These are phyloP conservation scores for Scomberomorus guttatus DNA, from an alignment of 2,797 vertebrate genomes.

Conservation along the genomic window DNA sequence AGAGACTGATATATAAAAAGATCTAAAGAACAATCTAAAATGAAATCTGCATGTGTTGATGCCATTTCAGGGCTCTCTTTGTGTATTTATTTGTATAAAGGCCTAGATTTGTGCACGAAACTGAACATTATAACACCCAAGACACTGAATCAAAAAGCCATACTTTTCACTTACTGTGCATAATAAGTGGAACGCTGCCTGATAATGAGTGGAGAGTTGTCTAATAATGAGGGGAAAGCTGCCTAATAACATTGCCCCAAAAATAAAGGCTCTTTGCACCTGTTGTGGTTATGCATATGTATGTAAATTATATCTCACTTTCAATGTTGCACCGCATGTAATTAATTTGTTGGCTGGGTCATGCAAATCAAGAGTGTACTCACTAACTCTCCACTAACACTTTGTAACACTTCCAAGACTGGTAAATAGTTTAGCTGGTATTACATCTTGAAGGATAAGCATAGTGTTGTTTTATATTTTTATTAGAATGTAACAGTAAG, in stretches of 20 bases:
- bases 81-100: background rate
- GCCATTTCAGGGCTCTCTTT: background rate
- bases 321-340: background rate
- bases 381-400: background rate
- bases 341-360: constrained; percentile 12
- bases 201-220: constrained; percentile 9
- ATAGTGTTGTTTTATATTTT: no score
- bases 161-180: background rate
- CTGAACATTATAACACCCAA: background rate
- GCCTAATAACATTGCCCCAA: constrained; percentile 1
- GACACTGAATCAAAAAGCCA: background rate
- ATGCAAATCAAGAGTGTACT: background rate
- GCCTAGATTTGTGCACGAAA: background rate
- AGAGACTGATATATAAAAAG: background rate
- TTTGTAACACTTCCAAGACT: background rate
- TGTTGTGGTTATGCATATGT: background rate
- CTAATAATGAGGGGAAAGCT: constrained; percentile 5
- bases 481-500: no score
- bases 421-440: background rate
- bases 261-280: background rate
- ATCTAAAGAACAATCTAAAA: no score
- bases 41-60: background rate
- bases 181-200: constrained; percentile 4
- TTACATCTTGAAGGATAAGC: background rate
- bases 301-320: constrained; percentile 12